Evolutionary conservation across 2,113 vertebrate genomes (phyloP), one percentile per base, ranked within the genome.

Genomic region (Gopherus evgoodei): DNA sequence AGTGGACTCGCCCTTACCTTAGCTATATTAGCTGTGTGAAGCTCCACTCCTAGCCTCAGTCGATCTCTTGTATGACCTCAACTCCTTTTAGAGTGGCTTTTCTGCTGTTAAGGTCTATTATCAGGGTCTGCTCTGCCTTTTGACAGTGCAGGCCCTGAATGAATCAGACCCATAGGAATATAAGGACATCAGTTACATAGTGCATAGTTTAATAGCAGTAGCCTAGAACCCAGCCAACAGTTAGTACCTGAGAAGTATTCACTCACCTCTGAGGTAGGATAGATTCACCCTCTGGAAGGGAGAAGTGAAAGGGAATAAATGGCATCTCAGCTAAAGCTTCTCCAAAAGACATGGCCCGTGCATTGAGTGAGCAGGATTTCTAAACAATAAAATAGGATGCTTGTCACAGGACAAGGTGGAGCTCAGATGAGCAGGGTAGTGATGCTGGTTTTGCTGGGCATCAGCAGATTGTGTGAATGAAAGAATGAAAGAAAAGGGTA

Each of bases 201-300:
- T 31, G 4, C n/a, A 75, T 19, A 90, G 52, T 65, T 2, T 5
- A 88, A 21, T 47, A 87, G 76, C 19, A 13, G 16, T 81, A n/a
- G 78, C 29, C 19, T 78, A 38, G 86, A 92, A 44, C 75, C 49
- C 38, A 52, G 24, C 47, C 47, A 52, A 88, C 53, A 44, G 1
- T 22, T 44, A 88, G 21, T 21, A 13, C 12, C 82, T 62, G 79
- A 89, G 82, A 88, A 88, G 17, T 17, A 38, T 27, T 81, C n/a
- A 54, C n/a, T 81, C 42, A 27, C 2, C 22, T 81, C n/a, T 78
- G 21, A 69, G 8, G 7, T 3, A 88, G 44, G 54, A 57, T 86
- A 88, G 22, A 17, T 79, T 11, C 56, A 4, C 84, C 54, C 44
- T 84, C 29, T 0, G 0, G 57, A 16, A 91, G 75, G 21, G 84